Evolutionary conservation across 2,113 vertebrate genomes (phyloP).

Genomic region (Dascyllus trimaculatus): DNA sequence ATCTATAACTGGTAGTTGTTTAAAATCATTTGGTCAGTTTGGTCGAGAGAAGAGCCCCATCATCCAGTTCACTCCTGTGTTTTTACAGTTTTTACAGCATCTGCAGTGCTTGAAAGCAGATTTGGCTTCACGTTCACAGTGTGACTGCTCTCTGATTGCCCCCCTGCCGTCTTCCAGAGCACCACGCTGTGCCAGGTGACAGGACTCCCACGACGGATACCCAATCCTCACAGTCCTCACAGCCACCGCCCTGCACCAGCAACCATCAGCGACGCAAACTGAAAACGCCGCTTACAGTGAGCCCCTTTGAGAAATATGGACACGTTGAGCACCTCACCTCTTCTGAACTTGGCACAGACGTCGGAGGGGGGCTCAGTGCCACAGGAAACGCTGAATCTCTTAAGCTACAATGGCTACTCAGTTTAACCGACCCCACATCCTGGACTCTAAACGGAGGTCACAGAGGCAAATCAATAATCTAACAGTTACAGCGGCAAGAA

Average conservation of each 20-base stretch:
- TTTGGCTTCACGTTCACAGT: constrained; percentile 42
- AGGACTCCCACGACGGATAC: constrained; percentile 68
- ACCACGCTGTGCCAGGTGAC: constrained; percentile 73
- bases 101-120: constrained; percentile 34
- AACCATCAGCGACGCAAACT: constrained; percentile 52
- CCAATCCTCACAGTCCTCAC: constrained; percentile 76
- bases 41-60: not conserved
- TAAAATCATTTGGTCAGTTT: not conserved
- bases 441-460: constrained; percentile 55
- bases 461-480: constrained; percentile 45
- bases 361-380: not conserved
- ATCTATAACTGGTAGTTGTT: too few relatives aligned
- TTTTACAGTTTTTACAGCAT: too few relatives aligned
- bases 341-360: constrained; percentile 31
- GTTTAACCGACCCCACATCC: constrained; percentile 24
- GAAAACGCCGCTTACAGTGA: constrained; percentile 41
- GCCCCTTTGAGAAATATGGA: constrained; percentile 44
- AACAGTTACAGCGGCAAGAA: too few relatives aligned
- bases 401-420: constrained; percentile 5
- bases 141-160: constrained; percentile 65
- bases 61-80: not conserved
- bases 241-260: constrained; percentile 31
- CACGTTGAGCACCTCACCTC: constrained; percentile 54
- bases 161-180: constrained; percentile 55
- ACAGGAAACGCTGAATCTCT: constrained; percentile 21